Evolutionary conservation across 1,140 invertebrate species (phyloP).

Genomic region (Mylabris phalerata): DNA sequence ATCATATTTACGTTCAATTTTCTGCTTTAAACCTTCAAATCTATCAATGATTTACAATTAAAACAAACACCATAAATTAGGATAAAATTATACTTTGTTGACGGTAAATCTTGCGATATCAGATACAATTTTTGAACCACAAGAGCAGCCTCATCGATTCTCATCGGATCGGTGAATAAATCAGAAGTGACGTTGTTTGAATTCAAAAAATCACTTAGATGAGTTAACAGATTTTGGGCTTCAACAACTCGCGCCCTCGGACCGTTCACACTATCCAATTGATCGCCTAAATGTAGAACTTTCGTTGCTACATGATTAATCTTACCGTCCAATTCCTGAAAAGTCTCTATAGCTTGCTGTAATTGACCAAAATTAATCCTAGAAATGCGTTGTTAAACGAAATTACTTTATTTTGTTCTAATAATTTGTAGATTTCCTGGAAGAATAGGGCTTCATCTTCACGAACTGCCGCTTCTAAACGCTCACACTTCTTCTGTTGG

Average conservation of each 20-base stretch:
- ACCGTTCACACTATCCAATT: constrained; percentile 93
- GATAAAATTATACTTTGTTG: constrained; percentile 54
- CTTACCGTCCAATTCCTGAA: constrained; percentile 89
- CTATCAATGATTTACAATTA: constrained; percentile 36
- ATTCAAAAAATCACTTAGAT: constrained; percentile 88
- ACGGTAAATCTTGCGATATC: constrained; percentile 89
- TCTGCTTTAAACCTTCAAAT: constrained; percentile 83
- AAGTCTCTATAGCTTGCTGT: constrained; percentile 74
- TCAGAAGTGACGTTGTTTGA: constrained; percentile 78
- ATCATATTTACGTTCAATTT: constrained; percentile 91
- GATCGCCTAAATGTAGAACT: constrained; percentile 95
- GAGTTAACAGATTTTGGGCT: constrained; percentile 87
- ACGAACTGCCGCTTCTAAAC: constrained; percentile 71
- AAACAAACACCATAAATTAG: constrained; percentile 8
- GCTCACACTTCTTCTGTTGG: constrained; percentile 81
- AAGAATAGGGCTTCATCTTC: constrained; percentile 84
- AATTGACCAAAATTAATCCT: constrained; percentile 28
- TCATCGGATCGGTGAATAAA: constrained; percentile 77
- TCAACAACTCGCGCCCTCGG: constrained; percentile 90
- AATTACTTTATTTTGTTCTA: constrained; percentile 77
- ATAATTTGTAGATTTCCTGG: constrained; percentile 71
- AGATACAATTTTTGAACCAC: constrained; percentile 95
- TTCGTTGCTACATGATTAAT: constrained; percentile 96
- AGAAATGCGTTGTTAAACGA: neutral
- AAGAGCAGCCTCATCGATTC: constrained; percentile 95